These are phyloP conservation scores for Epinephelus lanceolatus DNA, from an alignment of 2,113 vertebrate species.

Conservation along the genomic window DNA sequence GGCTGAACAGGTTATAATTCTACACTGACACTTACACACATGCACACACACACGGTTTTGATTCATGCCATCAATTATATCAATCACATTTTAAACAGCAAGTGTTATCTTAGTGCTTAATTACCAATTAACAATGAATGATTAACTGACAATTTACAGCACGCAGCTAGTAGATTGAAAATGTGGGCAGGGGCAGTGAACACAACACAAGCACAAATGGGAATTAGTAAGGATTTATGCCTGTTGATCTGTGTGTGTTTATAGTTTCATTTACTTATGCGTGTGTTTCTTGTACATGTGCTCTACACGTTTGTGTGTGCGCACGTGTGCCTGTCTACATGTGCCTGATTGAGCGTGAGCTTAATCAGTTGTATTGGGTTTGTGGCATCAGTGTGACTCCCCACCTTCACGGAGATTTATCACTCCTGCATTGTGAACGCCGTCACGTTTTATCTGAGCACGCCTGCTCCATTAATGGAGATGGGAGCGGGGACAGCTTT, in stretches of 20 bases:
- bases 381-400: conserved; percentile 43
- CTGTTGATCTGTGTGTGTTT: not conserved
- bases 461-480: conserved; percentile 75
- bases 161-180: conserved; percentile 43
- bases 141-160: conserved; percentile 73
- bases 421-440: conserved; percentile 66
- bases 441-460: conserved; percentile 73
- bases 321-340: not conserved
- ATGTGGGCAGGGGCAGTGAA: conserved; percentile 41
- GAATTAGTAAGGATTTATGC: conserved; percentile 65
- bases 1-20: conserved; percentile 39
- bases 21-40: conserved; percentile 6
- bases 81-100: conserved; percentile 65
- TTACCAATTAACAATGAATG: conserved; percentile 76
- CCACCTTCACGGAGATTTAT: conserved; percentile 72
- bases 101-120: conserved; percentile 72
- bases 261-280: not conserved
- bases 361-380: conserved; percentile 60
- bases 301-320: not conserved
- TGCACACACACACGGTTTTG: conserved; percentile 26
- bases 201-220: conserved; percentile 50
- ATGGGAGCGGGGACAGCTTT: conserved; percentile 65
- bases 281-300: conserved; percentile 1
- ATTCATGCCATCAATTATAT: conserved; percentile 64
- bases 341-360: conserved; percentile 43